Evolutionary conservation across 2,888 invertebrate genomes (phyloP), one percentile per base, ranked within the genome.

Genomic region (Tortricodes alternella): DNA sequence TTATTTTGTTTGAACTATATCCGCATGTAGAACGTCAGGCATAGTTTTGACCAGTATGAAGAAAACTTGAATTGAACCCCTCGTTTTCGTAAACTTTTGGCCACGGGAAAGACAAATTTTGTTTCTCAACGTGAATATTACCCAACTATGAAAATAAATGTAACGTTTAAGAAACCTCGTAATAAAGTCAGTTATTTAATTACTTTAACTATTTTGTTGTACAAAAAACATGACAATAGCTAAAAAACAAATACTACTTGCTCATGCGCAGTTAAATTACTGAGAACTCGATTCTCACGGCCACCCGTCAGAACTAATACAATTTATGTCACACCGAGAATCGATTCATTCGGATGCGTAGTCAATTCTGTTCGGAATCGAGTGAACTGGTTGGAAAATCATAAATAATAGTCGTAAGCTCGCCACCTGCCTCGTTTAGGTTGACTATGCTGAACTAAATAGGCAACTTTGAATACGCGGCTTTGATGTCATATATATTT

Each of bases 311-410:
- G 23, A 57, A 53, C 55, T 57, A 60, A 60, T 60, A 61, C 60
- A 58, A 61, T 63, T 63, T 63, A 63, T 63, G 63, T 57, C 60
- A 58, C 58, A 52, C 27, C 44, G 49, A 27, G 52, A 63, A 63
- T 62, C 63, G 63, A 63, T 63, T 60, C 63, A 52, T 61, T 53
- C 38, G 38, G 49, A 56, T 49, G 49, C 50, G 27, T 19, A 41
- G 55, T 50, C 50, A 44, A 56, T 56, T 56, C 49, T 38, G 44
- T 56, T 50, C 23, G 49, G 43, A 56, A 50, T 44, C 50, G 56
- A 50, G 37, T 50, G 39, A 21, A 21, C 21, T 21, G 39, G 39
- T 11, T 39, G 38, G 43, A 37, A 38, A 50, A 44, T 50, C 48
- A 50, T 56, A 44, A 44, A 44, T 44, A n/a, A 44, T 24, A 16